phyloP scores from a whole-genome alignment of 2,113 vertebrate species.

The Dissostichus mawsoni region DNA sequence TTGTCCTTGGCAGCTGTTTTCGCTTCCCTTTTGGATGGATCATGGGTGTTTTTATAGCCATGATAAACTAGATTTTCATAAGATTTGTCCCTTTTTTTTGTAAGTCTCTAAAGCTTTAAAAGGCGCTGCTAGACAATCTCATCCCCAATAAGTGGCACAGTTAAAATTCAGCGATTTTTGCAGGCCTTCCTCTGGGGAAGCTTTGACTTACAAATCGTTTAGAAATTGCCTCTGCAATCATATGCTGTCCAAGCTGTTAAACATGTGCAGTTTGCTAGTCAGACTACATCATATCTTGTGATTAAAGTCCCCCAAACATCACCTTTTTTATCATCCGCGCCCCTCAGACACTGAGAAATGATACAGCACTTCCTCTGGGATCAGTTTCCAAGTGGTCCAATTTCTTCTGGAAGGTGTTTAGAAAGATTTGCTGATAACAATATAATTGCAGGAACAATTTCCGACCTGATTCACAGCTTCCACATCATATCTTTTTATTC shows the following conservation, averaged over 20 bases:
- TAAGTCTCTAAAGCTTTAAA: background rate
- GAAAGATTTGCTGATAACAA: slow-evolving; percentile 15
- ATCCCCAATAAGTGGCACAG: background rate
- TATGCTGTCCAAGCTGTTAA: background rate
- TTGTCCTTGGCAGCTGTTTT: slow-evolving; percentile 14
- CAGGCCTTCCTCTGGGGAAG: background rate
- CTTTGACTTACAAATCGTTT: background rate
- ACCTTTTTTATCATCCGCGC: background rate
- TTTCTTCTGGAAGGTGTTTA: slow-evolving; percentile 19
- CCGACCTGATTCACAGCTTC: slow-evolving; percentile 60
- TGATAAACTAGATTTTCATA: background rate
- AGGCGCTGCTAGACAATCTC: background rate
- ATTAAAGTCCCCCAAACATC: background rate
- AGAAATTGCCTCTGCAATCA: background rate
- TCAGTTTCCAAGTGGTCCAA: background rate
- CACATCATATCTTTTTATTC: slow-evolving; percentile 28
- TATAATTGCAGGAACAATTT: slow-evolving; percentile 31
- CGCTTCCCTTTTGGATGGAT: background rate
- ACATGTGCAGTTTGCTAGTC: background rate
- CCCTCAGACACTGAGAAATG: background rate
- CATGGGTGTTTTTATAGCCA: background rate
- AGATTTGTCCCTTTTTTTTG: background rate
- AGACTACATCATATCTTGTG: background rate
- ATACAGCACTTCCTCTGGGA: background rate
- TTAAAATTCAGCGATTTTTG: background rate